Evolutionary conservation across 1,140 invertebrate genomes (phyloP), one percentile per base, ranked within the genome.

Genomic region (Listronotus bonariensis): DNA sequence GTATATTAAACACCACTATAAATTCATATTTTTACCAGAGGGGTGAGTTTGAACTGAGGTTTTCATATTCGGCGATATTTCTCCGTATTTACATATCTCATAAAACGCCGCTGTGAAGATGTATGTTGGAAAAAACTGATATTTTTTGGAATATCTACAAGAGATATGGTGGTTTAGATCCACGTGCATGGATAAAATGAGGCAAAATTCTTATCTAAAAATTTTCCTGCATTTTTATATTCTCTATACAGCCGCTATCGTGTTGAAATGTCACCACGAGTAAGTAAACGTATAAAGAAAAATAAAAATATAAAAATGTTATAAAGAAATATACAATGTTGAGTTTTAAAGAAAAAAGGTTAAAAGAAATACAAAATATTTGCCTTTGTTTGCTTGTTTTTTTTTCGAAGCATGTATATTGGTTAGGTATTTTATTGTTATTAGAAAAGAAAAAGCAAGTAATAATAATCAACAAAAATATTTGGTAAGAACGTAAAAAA

Each of bases 81-180:
- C 71, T 72, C 67, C 71, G 67, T 74, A 74, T 74, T 74, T 73
- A 74, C 73, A 74, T 74, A 74, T 74, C 73, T 71, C 69, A 74
- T 74, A 74, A 74, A 72, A 48, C 65, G 71, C 41, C 53, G 18
- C 65, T 17, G 65, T 12, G 53, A 49, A 56, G 53, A 57, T 53
- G 17, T 64, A 42, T 42, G 51, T 46, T n/a, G 52, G 17, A 40
- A 52, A 54, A 48, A 18, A 14, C 36, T 41, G 42, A 63, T 63
- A 54, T 63, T 54, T 62, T 55, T 63, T 55, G 52, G 36, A 55
- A 46, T 55, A 48, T 48, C 34, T 63, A 38, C 40, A 14, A n/a
- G 60, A 48, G 52, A 54, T 54, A 20, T 0, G 60, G 38, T 42
- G 34, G 52, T 54, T 43, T 15, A 43, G 31, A 48, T 54, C 34